A percentile compares a stretch with the other conserved stretches of the same genome.
These are phyloP conservation scores for Ophraella communa DNA, from an alignment of 2,888 invertebrate species.

Conservation along the genomic window DNA sequence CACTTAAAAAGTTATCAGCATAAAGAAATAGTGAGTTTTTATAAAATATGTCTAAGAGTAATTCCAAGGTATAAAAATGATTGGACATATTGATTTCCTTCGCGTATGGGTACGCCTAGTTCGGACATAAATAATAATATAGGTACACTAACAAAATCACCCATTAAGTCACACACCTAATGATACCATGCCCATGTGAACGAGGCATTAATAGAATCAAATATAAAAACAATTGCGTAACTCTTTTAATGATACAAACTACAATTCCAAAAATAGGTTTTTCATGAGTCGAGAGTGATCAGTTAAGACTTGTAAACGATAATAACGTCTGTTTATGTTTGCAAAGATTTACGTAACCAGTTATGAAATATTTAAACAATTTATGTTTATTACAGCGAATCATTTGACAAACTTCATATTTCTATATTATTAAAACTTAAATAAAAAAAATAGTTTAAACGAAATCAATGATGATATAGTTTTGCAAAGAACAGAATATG, in stretches of 20 bases:
- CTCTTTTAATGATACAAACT: too few species aligned
- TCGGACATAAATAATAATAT: slow-evolving; percentile 55
- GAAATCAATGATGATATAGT: too few species aligned
- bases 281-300: not conserved
- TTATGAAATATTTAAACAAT: too few species aligned
- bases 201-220: slow-evolving; percentile 44
- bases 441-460: too few species aligned
- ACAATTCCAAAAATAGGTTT: too few species aligned
- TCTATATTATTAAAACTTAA: too few species aligned
- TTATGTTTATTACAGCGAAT: too few species aligned
- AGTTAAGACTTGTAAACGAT: not conserved
- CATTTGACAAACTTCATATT: too few species aligned
- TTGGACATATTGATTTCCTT: slow-evolving; percentile 40
- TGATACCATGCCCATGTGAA: slow-evolving; percentile 59
- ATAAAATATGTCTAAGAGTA: slow-evolving; percentile 19
- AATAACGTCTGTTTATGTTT: too few species aligned
- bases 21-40: slow-evolving; percentile 14
- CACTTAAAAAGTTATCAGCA: not conserved
- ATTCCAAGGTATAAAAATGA: slow-evolving; percentile 28
- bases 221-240: too few species aligned
- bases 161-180: slow-evolving; percentile 35
- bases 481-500: too few species aligned
- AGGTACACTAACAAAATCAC: slow-evolving; percentile 41
- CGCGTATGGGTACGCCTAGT: slow-evolving; percentile 56
- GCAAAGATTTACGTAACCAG: too few species aligned